A percentile compares a stretch with the other conserved stretches of the same genome.
Evolutionary conservation across 2,888 invertebrate genomes (phyloP).

Genomic region (Caenorhabditis sinica): DNA sequence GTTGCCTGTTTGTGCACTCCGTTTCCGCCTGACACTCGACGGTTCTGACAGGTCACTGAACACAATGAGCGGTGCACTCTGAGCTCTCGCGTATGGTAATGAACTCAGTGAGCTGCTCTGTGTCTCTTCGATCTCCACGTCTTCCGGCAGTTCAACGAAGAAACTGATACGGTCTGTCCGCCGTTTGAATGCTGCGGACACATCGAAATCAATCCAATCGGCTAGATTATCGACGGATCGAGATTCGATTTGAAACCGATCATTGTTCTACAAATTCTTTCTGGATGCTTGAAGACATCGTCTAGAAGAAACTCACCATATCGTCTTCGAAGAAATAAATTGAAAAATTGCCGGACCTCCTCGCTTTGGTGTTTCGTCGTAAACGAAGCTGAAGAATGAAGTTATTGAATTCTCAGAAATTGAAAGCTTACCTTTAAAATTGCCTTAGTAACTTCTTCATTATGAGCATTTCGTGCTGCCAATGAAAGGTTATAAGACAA

Average conservation of each 20-base stretch:
- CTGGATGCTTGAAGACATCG: not conserved
- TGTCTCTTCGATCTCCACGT: slow-evolving; percentile 57
- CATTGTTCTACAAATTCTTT: slow-evolving; percentile 26
- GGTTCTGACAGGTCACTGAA: slow-evolving; percentile 70
- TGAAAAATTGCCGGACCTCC: slow-evolving; percentile 35
- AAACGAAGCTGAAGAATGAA: slow-evolving; percentile 40
- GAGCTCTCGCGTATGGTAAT: slow-evolving; percentile 58
- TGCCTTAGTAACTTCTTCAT: slow-evolving; percentile 62
- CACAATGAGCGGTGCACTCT: slow-evolving; percentile 69
- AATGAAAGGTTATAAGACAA: slow-evolving; percentile 75
- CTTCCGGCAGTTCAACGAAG: slow-evolving; percentile 54
- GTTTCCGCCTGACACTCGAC: slow-evolving; percentile 67
- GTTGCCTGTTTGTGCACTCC: slow-evolving; percentile 65
- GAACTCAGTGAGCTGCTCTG: slow-evolving; percentile 57
- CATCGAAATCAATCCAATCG: slow-evolving; percentile 74
- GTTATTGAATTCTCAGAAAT: not conserved
- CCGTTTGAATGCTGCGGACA: slow-evolving; percentile 62
- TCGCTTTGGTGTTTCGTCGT: slow-evolving; percentile 45
- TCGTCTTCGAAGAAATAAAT: slow-evolving; percentile 51
- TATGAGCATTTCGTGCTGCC: slow-evolving; percentile 58
- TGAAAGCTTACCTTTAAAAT: slow-evolving; percentile 52
- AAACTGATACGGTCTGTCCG: slow-evolving; percentile 31
- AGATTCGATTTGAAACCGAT: slow-evolving; percentile 53
- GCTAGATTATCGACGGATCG: slow-evolving; percentile 56
- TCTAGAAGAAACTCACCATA: not conserved